Conservation (phyloP, 2,888 invertebrate species). For the Itoplectis maculator region DNA sequence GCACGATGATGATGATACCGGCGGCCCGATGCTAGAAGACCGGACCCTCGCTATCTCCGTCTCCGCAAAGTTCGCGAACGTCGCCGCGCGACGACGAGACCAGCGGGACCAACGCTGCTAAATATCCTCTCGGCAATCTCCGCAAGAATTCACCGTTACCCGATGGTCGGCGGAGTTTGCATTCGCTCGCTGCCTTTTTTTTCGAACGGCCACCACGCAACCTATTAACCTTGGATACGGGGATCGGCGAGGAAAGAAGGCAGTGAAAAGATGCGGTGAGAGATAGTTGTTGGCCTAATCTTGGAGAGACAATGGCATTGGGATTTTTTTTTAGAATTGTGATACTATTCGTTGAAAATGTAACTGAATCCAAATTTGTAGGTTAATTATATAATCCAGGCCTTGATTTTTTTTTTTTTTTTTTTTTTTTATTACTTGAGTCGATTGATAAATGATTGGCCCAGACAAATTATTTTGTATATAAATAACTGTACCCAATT, state of each 20-base stretch:
- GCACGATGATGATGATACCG: conserved; percentile 44
- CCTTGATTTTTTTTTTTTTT: no score
- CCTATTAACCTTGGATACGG: conserved; percentile 51
- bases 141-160: conserved; percentile 62
- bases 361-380: no score
- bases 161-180: conserved; percentile 45
- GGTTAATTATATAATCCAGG: no score
- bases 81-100: conserved; percentile 50
- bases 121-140: conserved; percentile 60
- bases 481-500: no score
- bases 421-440: no score
- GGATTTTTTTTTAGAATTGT: not conserved
- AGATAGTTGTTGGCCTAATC: not conserved
- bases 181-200: conserved; percentile 21
- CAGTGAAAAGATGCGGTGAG: not conserved
- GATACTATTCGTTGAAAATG: no score
- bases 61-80: conserved; percentile 56
- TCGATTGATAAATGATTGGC: no score
- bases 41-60: conserved; percentile 42
- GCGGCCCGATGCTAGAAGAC: conserved; percentile 45
- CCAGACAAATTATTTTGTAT: no score
- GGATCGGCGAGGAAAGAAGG: conserved; percentile 25
- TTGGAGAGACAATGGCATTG: not conserved
- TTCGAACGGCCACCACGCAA: conserved; percentile 39
- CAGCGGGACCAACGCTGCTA: conserved; percentile 44